Evolutionary conservation across 2,888 invertebrate genomes (phyloP), one percentile per base, ranked within the genome.

Genomic region (Volucella zonaria): DNA sequence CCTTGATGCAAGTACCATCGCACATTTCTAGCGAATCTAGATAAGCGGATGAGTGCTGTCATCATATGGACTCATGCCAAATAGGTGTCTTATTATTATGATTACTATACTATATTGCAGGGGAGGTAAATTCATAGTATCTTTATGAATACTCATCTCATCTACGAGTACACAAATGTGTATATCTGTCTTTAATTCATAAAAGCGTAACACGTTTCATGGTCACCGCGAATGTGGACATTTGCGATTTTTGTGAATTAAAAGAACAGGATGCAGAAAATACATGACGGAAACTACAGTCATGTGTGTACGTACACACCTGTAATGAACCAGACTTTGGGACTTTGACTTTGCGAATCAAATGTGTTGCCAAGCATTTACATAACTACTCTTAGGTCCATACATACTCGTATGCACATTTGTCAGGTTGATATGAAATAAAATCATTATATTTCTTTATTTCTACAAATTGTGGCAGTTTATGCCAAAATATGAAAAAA

Each of bases 31-130:
- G 64, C 64, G 61, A 49, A 64, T 64, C 76, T 80, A 71, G 85
- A 85, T 80, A 80, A 80, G 75, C 80, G 80, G 79, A 85, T 80
- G 85, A 85, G 71, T 85, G 76, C 85, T 85, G 85, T 85, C 85
- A 81, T 81, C 85, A 59, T 43, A 85, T 85, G 85, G 85, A 85
- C 76, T 68, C 62, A 85, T 85, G 85, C 85, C 85, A 85, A 85
- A 85, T 85, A 81, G 85, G 76, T 85, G 85, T 85, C 85, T 85
- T 81, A 85, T 85, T 85, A 85, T 85, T 81, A 81, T 81, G 80
- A 81, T 85, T 85, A 81, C 73, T 62, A 52, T 31, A 31, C 31
- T 31, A 31, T 31, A 31, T 67, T 64, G 80, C 71, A 67, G 67
- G 80, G 70, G 76, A 75, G 81, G 80, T 62, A 74, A 66, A 64